These are phyloP conservation scores for Emberiza fucata DNA, from an alignment of 2,113 vertebrate genomes.

Conservation along the genomic window DNA sequence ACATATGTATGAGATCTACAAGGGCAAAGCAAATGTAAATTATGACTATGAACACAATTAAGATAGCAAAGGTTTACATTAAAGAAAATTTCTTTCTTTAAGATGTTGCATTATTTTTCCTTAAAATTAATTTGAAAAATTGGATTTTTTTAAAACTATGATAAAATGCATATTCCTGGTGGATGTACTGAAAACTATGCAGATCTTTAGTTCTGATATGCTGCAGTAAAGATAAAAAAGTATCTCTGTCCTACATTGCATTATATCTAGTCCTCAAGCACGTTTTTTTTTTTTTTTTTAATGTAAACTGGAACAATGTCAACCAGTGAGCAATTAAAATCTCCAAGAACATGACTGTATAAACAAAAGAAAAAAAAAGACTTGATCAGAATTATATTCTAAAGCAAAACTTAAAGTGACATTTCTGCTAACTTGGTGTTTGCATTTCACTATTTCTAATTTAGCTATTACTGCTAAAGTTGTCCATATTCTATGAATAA, in stretches of 20 bases:
- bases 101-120: not conserved
- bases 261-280: not conserved
- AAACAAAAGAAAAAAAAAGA: not conserved
- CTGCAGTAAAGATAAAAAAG: not conserved
- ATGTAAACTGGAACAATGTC: not conserved
- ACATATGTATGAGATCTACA: not conserved
- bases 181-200: not conserved
- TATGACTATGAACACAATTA: not conserved
- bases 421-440: not conserved
- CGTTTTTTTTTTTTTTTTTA: not conserved
- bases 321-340: not conserved
- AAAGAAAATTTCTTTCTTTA: not conserved
- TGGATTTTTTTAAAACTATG: not conserved
- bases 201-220: not conserved
- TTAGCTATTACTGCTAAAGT: not conserved
- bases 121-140: not conserved
- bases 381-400: not conserved
- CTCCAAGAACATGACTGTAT: not conserved
- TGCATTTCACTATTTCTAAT: not conserved
- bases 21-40: not conserved
- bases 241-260: not conserved
- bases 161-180: not conserved
- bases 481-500: not conserved
- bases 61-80: not conserved
- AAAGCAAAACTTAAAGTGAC: not conserved